Conservation (phyloP, 2,797 vertebrate species). For the Onychomys leucogaster region DNA sequence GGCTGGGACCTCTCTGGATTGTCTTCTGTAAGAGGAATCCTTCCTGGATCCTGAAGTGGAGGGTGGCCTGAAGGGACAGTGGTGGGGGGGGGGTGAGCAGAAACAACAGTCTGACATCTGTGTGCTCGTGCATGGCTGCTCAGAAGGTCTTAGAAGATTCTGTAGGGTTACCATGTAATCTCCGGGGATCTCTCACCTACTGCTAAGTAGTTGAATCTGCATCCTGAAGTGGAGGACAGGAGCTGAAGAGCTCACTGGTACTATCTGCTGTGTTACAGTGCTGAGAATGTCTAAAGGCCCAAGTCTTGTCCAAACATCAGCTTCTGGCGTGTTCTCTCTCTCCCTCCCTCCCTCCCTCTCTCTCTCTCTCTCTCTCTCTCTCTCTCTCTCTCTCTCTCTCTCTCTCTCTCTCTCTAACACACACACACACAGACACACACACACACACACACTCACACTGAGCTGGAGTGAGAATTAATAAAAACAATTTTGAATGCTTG, state of each 20-base stretch:
- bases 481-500: slow-evolving; percentile 30
- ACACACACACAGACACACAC: background rate
- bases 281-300: background rate
- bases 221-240: background rate
- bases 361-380: no score
- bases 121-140: background rate
- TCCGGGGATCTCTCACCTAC: no score
- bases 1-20: background rate
- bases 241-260: background rate
- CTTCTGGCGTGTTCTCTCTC: background rate
- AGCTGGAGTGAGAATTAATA: background rate
- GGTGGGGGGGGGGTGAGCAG: background rate
- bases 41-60: background rate
- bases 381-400: no score
- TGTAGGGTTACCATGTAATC: background rate
- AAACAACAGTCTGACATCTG: background rate
- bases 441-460: background rate
- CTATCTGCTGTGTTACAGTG: background rate
- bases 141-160: background rate
- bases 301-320: background rate
- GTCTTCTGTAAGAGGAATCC: background rate
- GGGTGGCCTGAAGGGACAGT: background rate
- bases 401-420: no score
- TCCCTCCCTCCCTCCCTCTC: background rate
- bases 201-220: background rate